Base-by-base conservation (phyloP, 1,140 invertebrate species). In the Triops longicaudatus region DNA sequence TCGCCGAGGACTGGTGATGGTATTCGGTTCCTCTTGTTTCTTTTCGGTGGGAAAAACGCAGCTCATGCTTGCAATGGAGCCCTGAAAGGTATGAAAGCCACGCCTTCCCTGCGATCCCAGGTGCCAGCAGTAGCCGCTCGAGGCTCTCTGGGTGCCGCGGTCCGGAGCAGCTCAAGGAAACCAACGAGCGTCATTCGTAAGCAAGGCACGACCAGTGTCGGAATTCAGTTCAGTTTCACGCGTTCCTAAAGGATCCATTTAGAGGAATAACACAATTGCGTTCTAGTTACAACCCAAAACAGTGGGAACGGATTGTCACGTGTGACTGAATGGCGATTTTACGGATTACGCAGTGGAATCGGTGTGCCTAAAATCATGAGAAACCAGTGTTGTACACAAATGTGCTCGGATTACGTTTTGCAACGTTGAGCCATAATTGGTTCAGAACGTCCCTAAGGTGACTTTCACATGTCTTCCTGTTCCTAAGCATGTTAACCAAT, bases 211-310 rank as follows among this genome's bases (percentile, higher is more conserved):
- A 22, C 22, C 50, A 63, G 22, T 22, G 50, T 17, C 14, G 50
- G 50, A 63, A 63, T 63, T 63, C 50, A 63, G 50, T 63, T 63
- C 50, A 63, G 50, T 63, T 63, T 63, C 50, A n/a, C 50, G 50
- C 50, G 31, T 63, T 22, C 14, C 14, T n/a, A 63, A 22, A 63
- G 50, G 50, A 17, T 63, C 22, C 10, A 17, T 63, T 22, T 63
- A 14, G 50, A 63, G 22, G 14, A 63, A 63, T 22, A 4, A 37
- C 31, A 37, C 31, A 37, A 37, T 37, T 37, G 31, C 31, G 31
- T 14, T 63, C 50, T 63, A 4, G 10, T 63, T 17, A 22, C 17
- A 63, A 17, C 50, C 9, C 22, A 17, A 17, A 22, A 22, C 4
- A n/a, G 10, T 22, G 17, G 6, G 17, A 63, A n/a, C 6, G 6